Evolutionary conservation across 2,888 invertebrate species (phyloP).

Genomic region (Epinotia ramella): DNA sequence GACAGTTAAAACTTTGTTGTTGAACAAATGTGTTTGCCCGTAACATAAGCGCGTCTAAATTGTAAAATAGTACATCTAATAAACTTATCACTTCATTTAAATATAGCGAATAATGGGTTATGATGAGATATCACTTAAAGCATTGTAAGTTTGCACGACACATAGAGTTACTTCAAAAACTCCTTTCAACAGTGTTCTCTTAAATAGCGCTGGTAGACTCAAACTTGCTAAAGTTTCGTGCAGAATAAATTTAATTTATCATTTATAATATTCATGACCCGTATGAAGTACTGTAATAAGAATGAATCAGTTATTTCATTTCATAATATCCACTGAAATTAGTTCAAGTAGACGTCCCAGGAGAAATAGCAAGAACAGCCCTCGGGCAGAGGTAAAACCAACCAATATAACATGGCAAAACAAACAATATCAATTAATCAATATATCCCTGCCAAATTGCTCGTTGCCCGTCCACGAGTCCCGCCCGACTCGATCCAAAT

Average conservation of each 20-base stretch:
- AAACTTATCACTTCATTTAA: no score
- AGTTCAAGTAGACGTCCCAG: constrained; percentile 18
- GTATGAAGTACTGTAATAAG: neutral
- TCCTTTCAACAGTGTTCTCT: no score
- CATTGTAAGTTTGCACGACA: no score
- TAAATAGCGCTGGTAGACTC: no score
- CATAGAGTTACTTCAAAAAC: no score
- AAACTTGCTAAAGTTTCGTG: no score
- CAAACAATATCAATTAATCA: constrained; percentile 22
- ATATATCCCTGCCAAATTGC: neutral
- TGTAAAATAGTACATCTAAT: no score
- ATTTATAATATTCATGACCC: neutral
- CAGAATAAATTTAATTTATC: neutral
- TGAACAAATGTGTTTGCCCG: no score
- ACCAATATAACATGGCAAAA: constrained; percentile 19
- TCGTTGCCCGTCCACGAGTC: neutral
- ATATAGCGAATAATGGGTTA: no score
- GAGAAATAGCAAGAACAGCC: constrained; percentile 26
- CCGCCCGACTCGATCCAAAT: constrained; percentile 4
- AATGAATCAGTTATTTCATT: constrained; percentile 6
- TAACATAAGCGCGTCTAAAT: no score
- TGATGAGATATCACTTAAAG: no score
- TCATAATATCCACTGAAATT: constrained; percentile 17
- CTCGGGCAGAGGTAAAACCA: constrained; percentile 8
- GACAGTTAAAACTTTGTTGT: no score